phyloP scores from a whole-genome alignment of 2,888 invertebrate genomes.

The Dilophus febrilis region DNA sequence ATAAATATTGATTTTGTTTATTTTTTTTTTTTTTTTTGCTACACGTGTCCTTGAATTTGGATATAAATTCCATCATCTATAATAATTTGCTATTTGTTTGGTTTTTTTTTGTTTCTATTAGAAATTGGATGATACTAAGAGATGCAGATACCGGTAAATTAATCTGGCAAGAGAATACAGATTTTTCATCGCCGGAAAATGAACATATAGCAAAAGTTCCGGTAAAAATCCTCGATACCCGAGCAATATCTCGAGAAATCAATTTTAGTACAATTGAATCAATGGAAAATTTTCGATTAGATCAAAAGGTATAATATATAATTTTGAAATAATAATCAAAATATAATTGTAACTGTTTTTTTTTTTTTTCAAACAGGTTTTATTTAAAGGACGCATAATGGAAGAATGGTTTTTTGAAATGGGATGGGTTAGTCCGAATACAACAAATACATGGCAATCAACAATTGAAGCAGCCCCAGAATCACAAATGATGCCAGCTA shows the following conservation, averaged over 20 bases:
- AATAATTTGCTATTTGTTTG: constrained; percentile 11
- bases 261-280: constrained; percentile 81
- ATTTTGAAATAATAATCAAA: constrained; percentile 1
- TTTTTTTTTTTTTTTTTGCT: constrained; percentile 13
- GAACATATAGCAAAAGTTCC: constrained; percentile 97
- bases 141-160: constrained; percentile 90
- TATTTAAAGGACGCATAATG: constrained; percentile 75
- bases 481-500: constrained; percentile 99
- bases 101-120: no score
- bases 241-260: constrained; percentile 76
- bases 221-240: constrained; percentile 86
- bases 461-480: constrained; percentile 97
- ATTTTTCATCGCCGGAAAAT: constrained; percentile 71
- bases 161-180: constrained; percentile 93
- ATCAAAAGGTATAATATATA: constrained; percentile 42
- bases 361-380: constrained; percentile 33
- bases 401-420: constrained; percentile 99
- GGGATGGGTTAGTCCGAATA: constrained; percentile 96
- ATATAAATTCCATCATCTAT: no score
- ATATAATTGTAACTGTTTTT: constrained; percentile 3
- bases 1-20: constrained; percentile 3
- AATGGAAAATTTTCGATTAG: constrained; percentile 90
- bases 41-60: constrained; percentile 20
- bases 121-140: constrained; percentile 94
- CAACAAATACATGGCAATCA: constrained; percentile 99